Base-by-base conservation (phyloP, 1,140 invertebrate species). In the Radopholus similis region DNA sequence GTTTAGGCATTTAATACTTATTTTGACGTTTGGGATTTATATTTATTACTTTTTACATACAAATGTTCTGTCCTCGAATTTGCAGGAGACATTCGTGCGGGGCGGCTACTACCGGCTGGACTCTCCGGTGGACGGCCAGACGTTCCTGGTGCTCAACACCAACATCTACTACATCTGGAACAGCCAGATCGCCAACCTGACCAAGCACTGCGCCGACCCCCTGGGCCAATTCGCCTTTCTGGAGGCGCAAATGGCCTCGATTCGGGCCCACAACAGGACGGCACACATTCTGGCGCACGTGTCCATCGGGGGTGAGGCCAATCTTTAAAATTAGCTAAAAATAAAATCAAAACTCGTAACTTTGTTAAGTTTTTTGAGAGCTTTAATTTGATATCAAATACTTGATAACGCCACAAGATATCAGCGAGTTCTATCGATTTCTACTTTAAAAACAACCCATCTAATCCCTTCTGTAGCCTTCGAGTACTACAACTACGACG, bases 221-320 rank as follows among this genome's bases (percentile, higher is more conserved):
- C 76, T 71, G 4, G 77, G 64, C 3, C 80, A 82, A 60, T 80
- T 80, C 42, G 66, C 66, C 9, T 80, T 78, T 57, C 64, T 81
- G 69, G 74, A 77, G 54, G 42, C 55, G 13, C 56, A 71, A n/a
- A 44, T 80, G 28, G 21, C 28, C 18, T 56, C 67, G 4, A 76
- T 74, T 13, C 23, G 64, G 44, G 47, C 51, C 2, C 60, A 59
- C 11, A 49, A 64, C 23, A 38, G 69, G 15, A 35, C 59, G 6
- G 72, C 76, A n/a, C 71, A 81, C 59, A 64, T 80, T 23, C 54
- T 79, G 42, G 73, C 77, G 32, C 78, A 80, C 37, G 78, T 80
- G 58, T 44, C 78, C 9, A 78, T 78, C 5, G 78, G 78, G 56
- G 68, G 76, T 78, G n/a, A n/a, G n/a, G n/a, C n/a, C n/a, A n/a